Evolutionary conservation across 2,888 invertebrate genomes (phyloP), one percentile per base, ranked within the genome.

Genomic region (Baccha elongata): DNA sequence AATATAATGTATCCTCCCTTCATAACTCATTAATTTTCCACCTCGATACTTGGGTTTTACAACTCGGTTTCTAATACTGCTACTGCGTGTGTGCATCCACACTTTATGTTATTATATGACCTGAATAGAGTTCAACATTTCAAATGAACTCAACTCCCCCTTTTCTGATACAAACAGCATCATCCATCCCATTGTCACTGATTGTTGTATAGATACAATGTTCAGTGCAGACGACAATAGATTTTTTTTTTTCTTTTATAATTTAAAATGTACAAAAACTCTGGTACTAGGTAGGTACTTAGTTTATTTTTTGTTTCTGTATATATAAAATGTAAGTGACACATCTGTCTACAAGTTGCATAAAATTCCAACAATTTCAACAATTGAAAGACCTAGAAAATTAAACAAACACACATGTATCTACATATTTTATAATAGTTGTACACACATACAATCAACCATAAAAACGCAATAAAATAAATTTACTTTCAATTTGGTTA

Each of bases 111-210:
- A 89, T 88, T 87, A 87, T 89, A 88, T 89, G 89, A 89, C 89
- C 90, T 89, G 89, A 90, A 89, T 89, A 89, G 88, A 89, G 89
- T 89, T 90, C 90, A 89, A 89, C 17, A 89, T 68, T 68, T 58
- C 42, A 58, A 72, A 62, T 81, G 81, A 81, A 71, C 73, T 65
- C 37, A 15, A 53, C 48, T 68, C 78, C 60, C 35, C 46, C 69
- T 64, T 42, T 60, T 42, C 26, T 60, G 40, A 44, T 42, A 60
- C 32, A 40, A 58, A 46, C 62, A 58, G 11, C 13, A 60, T 23
- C 71, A 44, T 46, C 26, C 44, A 65, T 8, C 29, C 23, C 23
- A 23, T 23, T 23, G 5, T 23, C 23, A 23, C 23, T 23, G 23
- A 23, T 23, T 23, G 23, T 23, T 23, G 23, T 23, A 23, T 44